These are phyloP conservation scores for Tetranychus piercei DNA, from an alignment of 2,888 invertebrate genomes.

Conservation along the genomic window DNA sequence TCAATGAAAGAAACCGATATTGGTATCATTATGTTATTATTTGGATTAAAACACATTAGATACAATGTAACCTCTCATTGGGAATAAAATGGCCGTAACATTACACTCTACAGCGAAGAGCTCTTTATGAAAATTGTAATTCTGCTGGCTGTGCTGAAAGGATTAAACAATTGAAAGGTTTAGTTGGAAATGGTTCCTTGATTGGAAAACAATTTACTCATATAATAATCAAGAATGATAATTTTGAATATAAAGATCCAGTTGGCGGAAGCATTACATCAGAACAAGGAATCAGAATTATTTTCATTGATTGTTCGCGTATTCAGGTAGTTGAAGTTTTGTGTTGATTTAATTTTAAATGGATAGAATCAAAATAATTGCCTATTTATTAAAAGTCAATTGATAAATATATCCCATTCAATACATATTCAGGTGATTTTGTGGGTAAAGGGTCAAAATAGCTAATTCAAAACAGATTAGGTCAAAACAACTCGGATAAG, in stretches of 20 bases:
- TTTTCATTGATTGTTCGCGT: slow-evolving; percentile 85
- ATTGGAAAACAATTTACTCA: slow-evolving; percentile 31
- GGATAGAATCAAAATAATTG: no score
- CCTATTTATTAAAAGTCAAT: no score
- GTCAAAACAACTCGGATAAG: no score
- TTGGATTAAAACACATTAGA: slow-evolving; percentile 38
- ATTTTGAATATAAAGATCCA: slow-evolving; percentile 89
- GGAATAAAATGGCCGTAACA: slow-evolving; percentile 78
- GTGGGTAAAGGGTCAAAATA: no score
- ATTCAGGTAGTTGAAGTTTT: slow-evolving; percentile 34
- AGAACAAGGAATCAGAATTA: slow-evolving; percentile 81
- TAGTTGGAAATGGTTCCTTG: slow-evolving; percentile 42
- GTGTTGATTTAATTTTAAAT: no score
- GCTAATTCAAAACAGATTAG: no score
- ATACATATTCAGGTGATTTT: no score
- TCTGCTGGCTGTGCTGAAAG: slow-evolving; percentile 67
- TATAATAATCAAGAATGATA: slow-evolving; percentile 56
- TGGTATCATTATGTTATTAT: no score
- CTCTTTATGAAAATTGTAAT: slow-evolving; percentile 73
- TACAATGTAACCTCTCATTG: slow-evolving; percentile 70
- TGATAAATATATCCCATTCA: no score
- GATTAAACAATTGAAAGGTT: slow-evolving; percentile 59
- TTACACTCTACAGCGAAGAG: slow-evolving; percentile 72
- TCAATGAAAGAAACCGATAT: no score
- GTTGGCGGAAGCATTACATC: slow-evolving; percentile 73